phyloP scores from a whole-genome alignment of 2,888 invertebrate species.

The Athripsodes cinereus region DNA sequence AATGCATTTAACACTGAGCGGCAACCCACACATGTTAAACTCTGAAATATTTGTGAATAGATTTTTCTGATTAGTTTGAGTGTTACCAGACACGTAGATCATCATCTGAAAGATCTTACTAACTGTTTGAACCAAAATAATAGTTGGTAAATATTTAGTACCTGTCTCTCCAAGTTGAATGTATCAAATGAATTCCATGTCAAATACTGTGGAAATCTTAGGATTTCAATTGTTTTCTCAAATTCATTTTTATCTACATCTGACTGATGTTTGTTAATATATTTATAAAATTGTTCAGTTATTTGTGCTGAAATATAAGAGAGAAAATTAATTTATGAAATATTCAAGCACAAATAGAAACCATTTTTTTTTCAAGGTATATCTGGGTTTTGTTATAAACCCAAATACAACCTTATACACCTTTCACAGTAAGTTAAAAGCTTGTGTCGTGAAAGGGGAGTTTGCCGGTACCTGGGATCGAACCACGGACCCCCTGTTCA shows the following conservation, averaged over 20 bases:
- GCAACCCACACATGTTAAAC: conserved; percentile 10
- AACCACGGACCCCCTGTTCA: too few relatives aligned
- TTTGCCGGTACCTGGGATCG: too few relatives aligned
- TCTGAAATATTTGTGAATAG: not conserved
- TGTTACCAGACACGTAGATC: too few relatives aligned
- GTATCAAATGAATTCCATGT: conserved; percentile 13
- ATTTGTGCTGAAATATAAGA: conserved; percentile 8
- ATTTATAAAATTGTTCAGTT: conserved; percentile 16
- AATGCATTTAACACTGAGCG: conserved; percentile 31
- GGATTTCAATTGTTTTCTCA: conserved; percentile 18
- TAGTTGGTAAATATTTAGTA: not conserved
- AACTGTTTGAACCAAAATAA: not conserved
- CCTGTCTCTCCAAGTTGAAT: conserved; percentile 15
- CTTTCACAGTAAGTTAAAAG: too few relatives aligned
- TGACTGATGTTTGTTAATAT: conserved; percentile 20
- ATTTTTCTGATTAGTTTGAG: too few relatives aligned
- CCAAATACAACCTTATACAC: too few relatives aligned
- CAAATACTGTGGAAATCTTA: conserved; percentile 21
- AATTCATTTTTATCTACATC: conserved; percentile 18
- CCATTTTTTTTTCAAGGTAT: too few relatives aligned
- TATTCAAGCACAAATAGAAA: too few relatives aligned
- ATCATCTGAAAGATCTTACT: not conserved
- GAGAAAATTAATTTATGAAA: too few relatives aligned
- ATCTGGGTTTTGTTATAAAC: too few relatives aligned
- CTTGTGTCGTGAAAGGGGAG: too few relatives aligned